Evolutionary conservation across 2,797 vertebrate species (phyloP).

Genomic region (Acanthurus leucopareius): DNA sequence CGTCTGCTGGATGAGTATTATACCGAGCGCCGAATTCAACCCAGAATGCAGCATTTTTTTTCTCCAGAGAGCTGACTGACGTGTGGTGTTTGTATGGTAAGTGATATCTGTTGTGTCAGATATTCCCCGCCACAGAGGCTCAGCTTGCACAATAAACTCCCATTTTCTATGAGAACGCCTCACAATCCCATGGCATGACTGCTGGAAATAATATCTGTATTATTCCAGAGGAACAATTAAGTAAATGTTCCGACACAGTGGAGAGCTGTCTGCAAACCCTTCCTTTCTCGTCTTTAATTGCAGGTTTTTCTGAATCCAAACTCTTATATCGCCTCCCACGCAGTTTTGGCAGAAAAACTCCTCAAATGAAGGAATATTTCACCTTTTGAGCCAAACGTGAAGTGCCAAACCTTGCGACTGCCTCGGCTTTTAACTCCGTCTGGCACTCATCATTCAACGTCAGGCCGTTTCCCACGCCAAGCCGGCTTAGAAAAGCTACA

Average conservation of each 20-base stretch:
- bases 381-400: conserved; percentile 65
- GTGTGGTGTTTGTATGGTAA: conserved; percentile 36
- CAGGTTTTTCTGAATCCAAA: conserved; percentile 37
- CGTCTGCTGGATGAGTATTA: conserved; percentile 20
- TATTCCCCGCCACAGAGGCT: conserved; percentile 30
- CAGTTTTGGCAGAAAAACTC: conserved; percentile 44
- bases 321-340: conserved; percentile 58
- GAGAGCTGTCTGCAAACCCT: conserved; percentile 41
- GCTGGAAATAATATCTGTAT: conserved; percentile 55
- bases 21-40: not conserved
- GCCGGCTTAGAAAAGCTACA: conserved; percentile 35
- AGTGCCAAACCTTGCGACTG: conserved; percentile 53
- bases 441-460: conserved; percentile 67
- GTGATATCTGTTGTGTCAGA: conserved; percentile 43
- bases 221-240: conserved; percentile 53
- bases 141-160: conserved; percentile 44
- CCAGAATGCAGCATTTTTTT: conserved; percentile 13
- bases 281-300: conserved; percentile 42
- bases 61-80: conserved; percentile 50
- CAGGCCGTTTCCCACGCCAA: conserved; percentile 69
- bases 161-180: conserved; percentile 32
- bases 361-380: conserved; percentile 63
- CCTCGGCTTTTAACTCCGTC: conserved; percentile 55
- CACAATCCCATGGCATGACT: conserved; percentile 49
- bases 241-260: conserved; percentile 54